phyloP scores from a whole-genome alignment of 2,888 invertebrate species.

The Spilarctia lutea region DNA sequence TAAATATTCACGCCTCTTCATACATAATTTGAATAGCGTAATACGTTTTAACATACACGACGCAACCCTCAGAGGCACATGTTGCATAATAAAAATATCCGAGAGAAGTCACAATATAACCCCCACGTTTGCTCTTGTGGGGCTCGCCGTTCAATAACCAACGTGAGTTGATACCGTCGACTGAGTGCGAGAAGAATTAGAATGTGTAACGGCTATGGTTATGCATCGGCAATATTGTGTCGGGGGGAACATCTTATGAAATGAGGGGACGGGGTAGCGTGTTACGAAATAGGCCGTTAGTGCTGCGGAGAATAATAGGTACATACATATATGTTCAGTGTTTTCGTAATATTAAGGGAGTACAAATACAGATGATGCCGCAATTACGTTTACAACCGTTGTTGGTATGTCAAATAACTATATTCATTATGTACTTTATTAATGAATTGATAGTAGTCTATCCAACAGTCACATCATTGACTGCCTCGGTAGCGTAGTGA shows the following conservation, averaged over 20 bases:
- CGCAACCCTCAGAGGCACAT: constrained; percentile 3
- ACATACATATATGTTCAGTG: neutral
- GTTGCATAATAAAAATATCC: constrained; percentile 7
- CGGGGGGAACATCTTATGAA: neutral
- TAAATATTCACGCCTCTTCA: neutral
- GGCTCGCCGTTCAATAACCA: constrained; percentile 35
- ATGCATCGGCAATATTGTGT: neutral
- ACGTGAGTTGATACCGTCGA: constrained; percentile 29
- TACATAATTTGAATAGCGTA: constrained; percentile 3
- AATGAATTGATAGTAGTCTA: too few relatives aligned
- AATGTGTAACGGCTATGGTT: constrained; percentile 13
- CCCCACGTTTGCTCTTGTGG: neutral
- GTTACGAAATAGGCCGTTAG: constrained; percentile 1
- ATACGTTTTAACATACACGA: neutral
- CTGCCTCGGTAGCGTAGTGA: too few relatives aligned
- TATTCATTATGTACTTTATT: neutral
- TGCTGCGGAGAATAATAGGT: neutral
- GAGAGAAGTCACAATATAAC: neutral
- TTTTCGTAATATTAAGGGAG: neutral
- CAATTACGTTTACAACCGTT: neutral
- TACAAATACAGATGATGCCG: neutral
- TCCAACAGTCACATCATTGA: too few relatives aligned
- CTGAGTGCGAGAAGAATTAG: constrained; percentile 11
- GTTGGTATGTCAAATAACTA: neutral
- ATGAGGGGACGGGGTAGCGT: neutral